phyloP scores from a whole-genome alignment of 2,797 vertebrate species.

The Siniperca scherzeri region DNA sequence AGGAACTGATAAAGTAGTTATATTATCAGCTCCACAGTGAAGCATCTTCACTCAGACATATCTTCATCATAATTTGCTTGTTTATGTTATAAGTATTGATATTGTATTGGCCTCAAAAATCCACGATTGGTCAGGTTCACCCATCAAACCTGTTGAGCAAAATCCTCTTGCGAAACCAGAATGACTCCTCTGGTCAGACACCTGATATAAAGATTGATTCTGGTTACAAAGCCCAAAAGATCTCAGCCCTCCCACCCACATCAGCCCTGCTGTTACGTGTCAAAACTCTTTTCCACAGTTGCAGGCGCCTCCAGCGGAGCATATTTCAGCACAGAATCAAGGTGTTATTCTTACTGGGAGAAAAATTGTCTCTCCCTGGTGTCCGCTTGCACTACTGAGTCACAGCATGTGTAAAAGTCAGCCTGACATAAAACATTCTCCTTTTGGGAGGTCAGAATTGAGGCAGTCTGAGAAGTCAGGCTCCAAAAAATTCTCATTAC shows the following conservation, averaged over 20 bases:
- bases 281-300: slow-evolving; percentile 47
- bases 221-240: slow-evolving; percentile 34
- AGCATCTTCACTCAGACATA: no score
- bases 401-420: slow-evolving; percentile 30
- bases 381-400: slow-evolving; percentile 28
- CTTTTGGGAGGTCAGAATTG: slow-evolving; percentile 28
- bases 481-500: background rate
- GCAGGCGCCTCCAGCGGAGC: slow-evolving; percentile 44
- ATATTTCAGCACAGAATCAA: slow-evolving; percentile 58
- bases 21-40: background rate
- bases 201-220: slow-evolving; percentile 34
- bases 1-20: background rate
- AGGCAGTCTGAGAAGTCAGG: slow-evolving; percentile 6
- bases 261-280: slow-evolving; percentile 50
- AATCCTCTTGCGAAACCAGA: background rate
- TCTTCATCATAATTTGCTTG: no score
- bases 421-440: slow-evolving; percentile 18
- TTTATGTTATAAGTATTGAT: no score
- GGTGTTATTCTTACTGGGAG: slow-evolving; percentile 65
- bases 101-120: no score
- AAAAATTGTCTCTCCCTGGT: slow-evolving; percentile 32
- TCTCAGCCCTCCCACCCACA: slow-evolving; percentile 49
- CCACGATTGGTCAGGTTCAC: background rate
- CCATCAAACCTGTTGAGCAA: background rate
- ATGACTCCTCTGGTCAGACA: background rate